Evolutionary conservation across 2,113 vertebrate species (phyloP).

Genomic region (Arizona elegans): DNA sequence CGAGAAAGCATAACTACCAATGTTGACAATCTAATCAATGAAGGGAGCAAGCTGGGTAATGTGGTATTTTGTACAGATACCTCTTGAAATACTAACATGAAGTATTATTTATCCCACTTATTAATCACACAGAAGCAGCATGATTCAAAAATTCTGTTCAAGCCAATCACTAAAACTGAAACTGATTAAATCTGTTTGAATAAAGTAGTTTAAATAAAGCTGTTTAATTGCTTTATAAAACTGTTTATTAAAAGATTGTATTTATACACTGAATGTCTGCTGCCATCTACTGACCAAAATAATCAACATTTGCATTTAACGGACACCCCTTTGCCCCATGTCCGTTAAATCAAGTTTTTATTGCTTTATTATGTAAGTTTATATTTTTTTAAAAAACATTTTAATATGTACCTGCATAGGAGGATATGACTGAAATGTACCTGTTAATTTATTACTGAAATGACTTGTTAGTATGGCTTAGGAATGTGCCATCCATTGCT

Average conservation of each 20-base stretch:
- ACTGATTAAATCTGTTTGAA: not conserved
- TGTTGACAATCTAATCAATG: not conserved
- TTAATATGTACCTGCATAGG: not conserved
- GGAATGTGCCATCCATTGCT: not conserved
- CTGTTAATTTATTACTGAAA: not conserved
- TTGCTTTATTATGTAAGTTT: not conserved
- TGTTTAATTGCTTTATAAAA: not conserved
- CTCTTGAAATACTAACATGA: not conserved
- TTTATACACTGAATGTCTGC: not conserved
- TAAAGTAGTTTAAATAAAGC: not conserved
- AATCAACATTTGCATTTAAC: not conserved
- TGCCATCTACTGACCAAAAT: not conserved
- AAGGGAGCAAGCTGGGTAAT: not conserved
- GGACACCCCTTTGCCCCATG: not conserved
- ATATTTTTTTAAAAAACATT: not conserved
- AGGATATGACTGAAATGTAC: not conserved
- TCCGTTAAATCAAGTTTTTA: not conserved
- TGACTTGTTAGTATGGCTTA: not conserved
- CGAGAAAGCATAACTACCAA: not conserved
- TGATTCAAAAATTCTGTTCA: not conserved
- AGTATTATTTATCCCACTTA: not conserved
- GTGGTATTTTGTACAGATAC: not conserved
- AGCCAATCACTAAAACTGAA: not conserved
- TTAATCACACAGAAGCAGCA: not conserved
- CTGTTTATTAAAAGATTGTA: not conserved